phyloP scores from a whole-genome alignment of 2,113 vertebrate genomes.

The Glaucidium brasilianum region DNA sequence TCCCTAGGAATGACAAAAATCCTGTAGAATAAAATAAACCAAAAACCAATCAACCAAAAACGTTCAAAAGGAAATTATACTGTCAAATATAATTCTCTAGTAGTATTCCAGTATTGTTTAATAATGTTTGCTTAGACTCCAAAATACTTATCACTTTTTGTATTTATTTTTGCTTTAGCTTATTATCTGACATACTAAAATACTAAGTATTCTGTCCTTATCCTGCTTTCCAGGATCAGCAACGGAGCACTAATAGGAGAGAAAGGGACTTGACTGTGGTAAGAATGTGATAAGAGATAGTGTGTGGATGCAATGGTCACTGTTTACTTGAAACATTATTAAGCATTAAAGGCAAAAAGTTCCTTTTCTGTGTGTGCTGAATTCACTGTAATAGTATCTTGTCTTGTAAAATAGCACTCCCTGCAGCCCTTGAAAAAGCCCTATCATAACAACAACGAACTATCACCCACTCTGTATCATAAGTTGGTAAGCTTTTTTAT shows the following conservation, averaged over 20 bases:
- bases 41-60: not conserved
- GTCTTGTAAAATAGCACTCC: not conserved
- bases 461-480: not conserved
- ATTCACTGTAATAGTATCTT: not conserved
- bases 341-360: not conserved
- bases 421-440: not conserved
- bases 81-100: not conserved
- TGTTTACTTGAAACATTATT: not conserved
- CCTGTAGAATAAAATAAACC: not conserved
- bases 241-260: not conserved
- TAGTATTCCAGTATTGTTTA: not conserved
- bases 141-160: not conserved
- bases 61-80: not conserved
- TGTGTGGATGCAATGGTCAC: not conserved
- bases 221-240: not conserved
- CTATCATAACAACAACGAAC: not conserved
- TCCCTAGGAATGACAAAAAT: not conserved
- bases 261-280: not conserved
- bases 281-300: not conserved
- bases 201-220: not conserved
- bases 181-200: not conserved
- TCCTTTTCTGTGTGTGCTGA: not conserved
- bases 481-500: not conserved
- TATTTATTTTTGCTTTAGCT: not conserved
- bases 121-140: not conserved